Evolutionary conservation across 2,113 vertebrate genomes (phyloP).

Genomic region (Sapajus apella): DNA sequence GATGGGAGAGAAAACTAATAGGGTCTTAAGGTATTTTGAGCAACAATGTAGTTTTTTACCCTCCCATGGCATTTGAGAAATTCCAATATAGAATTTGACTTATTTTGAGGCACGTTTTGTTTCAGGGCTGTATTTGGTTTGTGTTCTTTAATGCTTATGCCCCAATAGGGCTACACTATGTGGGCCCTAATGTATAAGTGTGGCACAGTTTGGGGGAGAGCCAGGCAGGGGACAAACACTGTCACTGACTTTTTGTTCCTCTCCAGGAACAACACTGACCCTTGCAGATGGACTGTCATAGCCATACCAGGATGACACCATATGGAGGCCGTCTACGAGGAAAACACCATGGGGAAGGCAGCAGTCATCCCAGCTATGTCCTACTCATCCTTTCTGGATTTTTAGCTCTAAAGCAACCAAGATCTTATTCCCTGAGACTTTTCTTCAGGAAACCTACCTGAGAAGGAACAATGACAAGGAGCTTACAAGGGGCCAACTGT

Average conservation of each 20-base stretch:
- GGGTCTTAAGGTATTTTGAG: background rate
- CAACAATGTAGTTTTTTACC: background rate
- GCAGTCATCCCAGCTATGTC: background rate
- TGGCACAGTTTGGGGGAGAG: too few species aligned
- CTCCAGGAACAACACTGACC: background rate
- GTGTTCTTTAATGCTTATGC: background rate
- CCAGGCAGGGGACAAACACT: background rate
- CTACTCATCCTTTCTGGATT: background rate
- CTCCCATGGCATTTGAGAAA: background rate
- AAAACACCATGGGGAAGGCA: background rate
- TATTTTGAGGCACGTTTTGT: background rate
- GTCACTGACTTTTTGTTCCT: background rate
- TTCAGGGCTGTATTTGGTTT: background rate
- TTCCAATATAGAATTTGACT: background rate
- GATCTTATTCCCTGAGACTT: background rate
- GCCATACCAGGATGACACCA: too few species aligned
- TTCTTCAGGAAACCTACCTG: background rate
- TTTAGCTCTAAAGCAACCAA: background rate
- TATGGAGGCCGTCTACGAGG: accelerated
- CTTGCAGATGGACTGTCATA: background rate
- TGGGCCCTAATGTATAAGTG: accelerated
- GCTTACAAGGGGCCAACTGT: accelerated
- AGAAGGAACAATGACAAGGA: background rate
- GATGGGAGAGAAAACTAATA: background rate
- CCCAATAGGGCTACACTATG: too few species aligned